These are phyloP conservation scores for Carapus acus DNA, from an alignment of 2,797 vertebrate species.

Conservation along the genomic window DNA sequence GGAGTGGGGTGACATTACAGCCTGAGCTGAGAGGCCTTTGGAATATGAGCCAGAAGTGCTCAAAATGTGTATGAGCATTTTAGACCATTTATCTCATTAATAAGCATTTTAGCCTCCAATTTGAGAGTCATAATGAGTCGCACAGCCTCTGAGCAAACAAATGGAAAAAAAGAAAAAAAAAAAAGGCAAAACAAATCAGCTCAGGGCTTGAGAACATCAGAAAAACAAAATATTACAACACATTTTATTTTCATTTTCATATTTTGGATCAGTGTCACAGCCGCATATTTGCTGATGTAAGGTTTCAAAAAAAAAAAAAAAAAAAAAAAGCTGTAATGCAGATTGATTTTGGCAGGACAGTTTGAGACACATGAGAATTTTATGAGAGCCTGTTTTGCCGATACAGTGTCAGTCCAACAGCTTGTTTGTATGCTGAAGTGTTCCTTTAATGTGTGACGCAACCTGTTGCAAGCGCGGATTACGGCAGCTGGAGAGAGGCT, in stretches of 20 bases:
- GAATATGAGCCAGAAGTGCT: no score
- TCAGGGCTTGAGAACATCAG: constrained; percentile 7
- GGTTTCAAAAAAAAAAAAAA: no score
- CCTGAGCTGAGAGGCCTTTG: no score
- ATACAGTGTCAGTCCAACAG: constrained; percentile 38
- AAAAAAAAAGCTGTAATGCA: no score
- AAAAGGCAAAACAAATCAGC: constrained; percentile 20
- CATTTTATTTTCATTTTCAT: constrained; percentile 10
- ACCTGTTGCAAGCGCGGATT: constrained; percentile 71
- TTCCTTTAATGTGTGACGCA: constrained; percentile 71
- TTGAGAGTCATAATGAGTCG: no score
- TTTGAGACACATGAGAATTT: constrained; percentile 27
- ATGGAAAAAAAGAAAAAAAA: no score
- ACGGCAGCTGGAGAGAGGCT: constrained; percentile 41
- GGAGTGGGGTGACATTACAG: no score
- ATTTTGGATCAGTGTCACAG: no score
- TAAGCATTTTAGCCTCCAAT: no score
- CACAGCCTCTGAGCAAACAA: no score
- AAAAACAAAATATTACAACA: background rate
- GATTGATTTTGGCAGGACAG: constrained; percentile 11
- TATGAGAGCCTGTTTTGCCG: constrained; percentile 28
- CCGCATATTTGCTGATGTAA: background rate
- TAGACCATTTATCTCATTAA: no score
- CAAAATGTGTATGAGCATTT: no score
- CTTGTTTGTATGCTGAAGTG: constrained; percentile 61